Conservation (phyloP, 2,888 invertebrate genomes). For the Chelonus formosanus region DNA sequence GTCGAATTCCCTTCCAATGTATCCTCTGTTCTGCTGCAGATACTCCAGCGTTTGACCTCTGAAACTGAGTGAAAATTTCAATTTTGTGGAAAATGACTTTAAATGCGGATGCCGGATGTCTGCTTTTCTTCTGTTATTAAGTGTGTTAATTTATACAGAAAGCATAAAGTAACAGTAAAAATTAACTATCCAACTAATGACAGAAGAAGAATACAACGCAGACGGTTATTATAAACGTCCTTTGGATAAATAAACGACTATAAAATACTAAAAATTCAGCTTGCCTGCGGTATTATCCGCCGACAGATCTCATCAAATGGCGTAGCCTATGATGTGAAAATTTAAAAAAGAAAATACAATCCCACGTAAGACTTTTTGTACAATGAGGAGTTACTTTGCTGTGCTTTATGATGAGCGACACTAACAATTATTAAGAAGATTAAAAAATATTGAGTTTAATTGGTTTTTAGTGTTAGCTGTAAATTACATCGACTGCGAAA, state of each 20-base stretch:
- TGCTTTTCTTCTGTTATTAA: slow-evolving; percentile 36
- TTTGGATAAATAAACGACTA: slow-evolving; percentile 21
- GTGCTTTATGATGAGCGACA: slow-evolving; percentile 32
- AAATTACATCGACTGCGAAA: not conserved
- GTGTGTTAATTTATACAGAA: slow-evolving; percentile 25
- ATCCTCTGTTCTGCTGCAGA: slow-evolving; percentile 59
- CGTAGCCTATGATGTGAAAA: slow-evolving; percentile 4
- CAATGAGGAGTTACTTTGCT: slow-evolving; percentile 30
- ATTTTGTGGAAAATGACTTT: slow-evolving; percentile 25
- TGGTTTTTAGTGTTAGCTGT: slow-evolving; percentile 9
- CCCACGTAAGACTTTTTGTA: slow-evolving; percentile 38
- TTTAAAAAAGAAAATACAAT: slow-evolving; percentile 23
- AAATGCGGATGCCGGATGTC: slow-evolving; percentile 40
- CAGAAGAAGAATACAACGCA: slow-evolving; percentile 19
- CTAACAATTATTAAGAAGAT: slow-evolving; percentile 17
- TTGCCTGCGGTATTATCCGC: slow-evolving; percentile 10
- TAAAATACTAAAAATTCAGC: not conserved
- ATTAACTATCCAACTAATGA: slow-evolving; percentile 9
- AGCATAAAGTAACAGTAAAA: slow-evolving; percentile 9
- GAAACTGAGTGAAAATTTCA: slow-evolving; percentile 2
- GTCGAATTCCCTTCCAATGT: slow-evolving; percentile 57
- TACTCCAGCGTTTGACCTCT: slow-evolving; percentile 47
- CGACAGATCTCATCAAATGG: slow-evolving; percentile 6
- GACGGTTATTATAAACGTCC: slow-evolving; percentile 20
- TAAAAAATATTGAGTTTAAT: slow-evolving; percentile 14